These are phyloP conservation scores for Antennarius maculatus DNA, from an alignment of 2,797 vertebrate species.

Conservation along the genomic window DNA sequence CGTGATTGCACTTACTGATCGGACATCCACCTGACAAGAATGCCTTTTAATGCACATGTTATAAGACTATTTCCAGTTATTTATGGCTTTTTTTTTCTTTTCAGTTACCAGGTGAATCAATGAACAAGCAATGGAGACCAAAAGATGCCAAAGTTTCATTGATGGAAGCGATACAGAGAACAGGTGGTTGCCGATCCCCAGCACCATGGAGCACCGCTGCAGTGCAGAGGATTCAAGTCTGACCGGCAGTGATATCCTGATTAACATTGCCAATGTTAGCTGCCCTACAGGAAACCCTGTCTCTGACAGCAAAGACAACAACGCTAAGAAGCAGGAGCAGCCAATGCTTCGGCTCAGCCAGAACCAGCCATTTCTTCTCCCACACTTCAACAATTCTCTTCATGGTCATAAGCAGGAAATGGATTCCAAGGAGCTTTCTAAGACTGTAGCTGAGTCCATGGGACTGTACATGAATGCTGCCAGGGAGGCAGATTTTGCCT, in stretches of 20 bases:
- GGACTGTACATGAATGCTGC: conserved; percentile 98
- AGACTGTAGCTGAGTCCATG: conserved; percentile 98
- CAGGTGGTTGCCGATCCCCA: conserved; percentile 91
- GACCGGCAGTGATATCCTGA: conserved; percentile 86
- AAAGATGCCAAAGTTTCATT: conserved; percentile 96
- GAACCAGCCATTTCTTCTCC: conserved; percentile 83
- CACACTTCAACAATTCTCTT: conserved; percentile 83
- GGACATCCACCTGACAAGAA: not conserved
- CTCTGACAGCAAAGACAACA: conserved; percentile 77
- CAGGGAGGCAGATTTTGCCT: conserved; percentile 91
- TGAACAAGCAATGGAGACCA: conserved; percentile 95
- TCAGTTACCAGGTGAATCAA: conserved; percentile 75
- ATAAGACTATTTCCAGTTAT: conserved; percentile 4
- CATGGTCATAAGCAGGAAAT: conserved; percentile 88
- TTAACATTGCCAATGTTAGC: conserved; percentile 91
- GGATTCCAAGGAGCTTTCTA: conserved; percentile 97
- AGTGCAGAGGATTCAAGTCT: conserved; percentile 83
- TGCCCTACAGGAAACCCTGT: conserved; percentile 79
- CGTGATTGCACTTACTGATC: not conserved
- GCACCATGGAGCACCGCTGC: conserved; percentile 85
- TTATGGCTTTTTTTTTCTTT: conserved; percentile 29
- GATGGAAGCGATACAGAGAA: conserved; percentile 92
- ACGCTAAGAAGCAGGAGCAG: conserved; percentile 88
- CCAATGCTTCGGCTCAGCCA: conserved; percentile 86
- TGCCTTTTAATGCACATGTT: not conserved